phyloP scores from a whole-genome alignment of 2,888 invertebrate genomes.

The Leptopilina syphax region DNA sequence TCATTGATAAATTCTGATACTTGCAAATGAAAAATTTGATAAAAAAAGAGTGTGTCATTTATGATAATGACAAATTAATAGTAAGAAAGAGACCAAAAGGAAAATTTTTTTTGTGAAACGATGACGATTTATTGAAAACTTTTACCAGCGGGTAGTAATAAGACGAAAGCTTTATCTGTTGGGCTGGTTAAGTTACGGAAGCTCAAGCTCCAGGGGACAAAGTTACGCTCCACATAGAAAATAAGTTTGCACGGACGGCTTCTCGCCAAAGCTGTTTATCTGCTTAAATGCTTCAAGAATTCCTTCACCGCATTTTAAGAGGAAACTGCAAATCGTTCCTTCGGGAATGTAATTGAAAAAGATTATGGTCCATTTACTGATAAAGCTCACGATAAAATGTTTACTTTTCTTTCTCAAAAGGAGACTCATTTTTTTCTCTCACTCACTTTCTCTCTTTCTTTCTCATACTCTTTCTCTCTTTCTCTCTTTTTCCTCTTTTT shows the following conservation, averaged over 20 bases:
- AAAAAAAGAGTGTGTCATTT: too few relatives aligned
- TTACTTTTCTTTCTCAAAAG: conserved; percentile 4
- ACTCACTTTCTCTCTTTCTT: too few relatives aligned
- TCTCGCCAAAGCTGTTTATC: conserved; percentile 41
- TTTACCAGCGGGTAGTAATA: conserved; percentile 45
- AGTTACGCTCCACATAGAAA: conserved; percentile 52
- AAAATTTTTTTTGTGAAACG: conserved; percentile 48
- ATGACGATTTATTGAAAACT: conserved; percentile 62
- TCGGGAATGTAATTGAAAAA: conserved; percentile 39
- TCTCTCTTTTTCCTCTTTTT: neutral
- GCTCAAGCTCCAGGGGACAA: conserved; percentile 50
- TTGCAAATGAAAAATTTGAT: too few relatives aligned
- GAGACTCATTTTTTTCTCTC: neutral
- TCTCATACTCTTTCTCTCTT: too few relatives aligned
- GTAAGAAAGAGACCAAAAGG: conserved; percentile 22
- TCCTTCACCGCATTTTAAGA: conserved; percentile 41
- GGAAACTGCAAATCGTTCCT: conserved; percentile 36
- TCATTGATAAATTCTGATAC: too few relatives aligned
- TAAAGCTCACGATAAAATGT: conserved; percentile 37
- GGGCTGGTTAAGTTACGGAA: conserved; percentile 52
- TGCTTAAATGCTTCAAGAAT: conserved; percentile 39
- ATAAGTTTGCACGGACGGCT: conserved; percentile 37
- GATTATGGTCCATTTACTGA: conserved; percentile 40
- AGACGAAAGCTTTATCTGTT: conserved; percentile 43
- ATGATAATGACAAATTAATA: conserved; percentile 39